Conservation (phyloP, 2,113 vertebrate genomes). For the Coturnix japonica region DNA sequence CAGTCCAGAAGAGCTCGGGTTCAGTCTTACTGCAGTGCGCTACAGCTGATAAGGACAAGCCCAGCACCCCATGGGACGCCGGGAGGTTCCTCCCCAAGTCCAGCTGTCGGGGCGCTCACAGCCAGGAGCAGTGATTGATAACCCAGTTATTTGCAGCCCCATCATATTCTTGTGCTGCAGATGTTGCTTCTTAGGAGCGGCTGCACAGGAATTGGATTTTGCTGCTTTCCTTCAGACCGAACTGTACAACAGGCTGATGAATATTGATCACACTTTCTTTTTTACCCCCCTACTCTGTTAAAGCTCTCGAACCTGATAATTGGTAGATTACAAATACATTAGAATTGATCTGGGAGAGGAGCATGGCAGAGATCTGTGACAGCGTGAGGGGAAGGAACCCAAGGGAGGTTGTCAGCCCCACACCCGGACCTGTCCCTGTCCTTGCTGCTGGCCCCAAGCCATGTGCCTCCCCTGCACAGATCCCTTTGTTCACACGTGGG, state of each 20-base stretch:
- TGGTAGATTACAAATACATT: neutral
- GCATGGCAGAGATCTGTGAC: neutral
- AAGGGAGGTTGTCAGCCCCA: neutral
- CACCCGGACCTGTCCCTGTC: neutral
- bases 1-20: neutral
- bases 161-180: slow-evolving; percentile 42
- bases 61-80: too few species aligned
- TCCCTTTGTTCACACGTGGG: slow-evolving; percentile 39
- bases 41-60: neutral
- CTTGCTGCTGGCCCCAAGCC: neutral
- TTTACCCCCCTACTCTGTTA: neutral
- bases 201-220: neutral
- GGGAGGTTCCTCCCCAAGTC: neutral
- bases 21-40: neutral
- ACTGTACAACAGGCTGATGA: neutral
- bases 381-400: accelerated
- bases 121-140: slow-evolving; percentile 50
- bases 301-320: neutral
- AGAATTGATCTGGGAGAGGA: neutral
- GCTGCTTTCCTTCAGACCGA: neutral
- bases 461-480: neutral
- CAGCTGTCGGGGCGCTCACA: neutral
- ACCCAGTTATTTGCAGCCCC: slow-evolving; percentile 23
- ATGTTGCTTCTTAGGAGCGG: slow-evolving; percentile 20
- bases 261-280: neutral